Percentiles rank a stretch among this genome's conserved stretches.
Conservation (phyloP, 2,888 invertebrate genomes). For the Macrostomum cliftonense region DNA sequence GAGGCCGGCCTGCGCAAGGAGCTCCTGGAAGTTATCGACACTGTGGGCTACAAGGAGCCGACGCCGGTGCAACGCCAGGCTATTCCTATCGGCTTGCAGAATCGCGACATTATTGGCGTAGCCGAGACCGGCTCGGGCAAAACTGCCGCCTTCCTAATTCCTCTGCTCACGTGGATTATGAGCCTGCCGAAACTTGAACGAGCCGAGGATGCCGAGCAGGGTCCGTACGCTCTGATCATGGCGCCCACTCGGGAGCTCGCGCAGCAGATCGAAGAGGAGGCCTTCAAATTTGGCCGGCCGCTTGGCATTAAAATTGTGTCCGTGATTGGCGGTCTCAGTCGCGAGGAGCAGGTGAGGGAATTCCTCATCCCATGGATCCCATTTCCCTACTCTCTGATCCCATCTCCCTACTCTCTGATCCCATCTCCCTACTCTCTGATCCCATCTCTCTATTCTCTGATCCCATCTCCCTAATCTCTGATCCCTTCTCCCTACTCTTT, state of each 20-base stretch:
- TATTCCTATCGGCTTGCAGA: constrained; percentile 73
- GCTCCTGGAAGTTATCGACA: constrained; percentile 74
- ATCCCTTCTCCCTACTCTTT: too few relatives aligned
- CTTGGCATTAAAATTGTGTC: constrained; percentile 33
- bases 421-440: too few relatives aligned
- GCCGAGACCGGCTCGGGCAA: constrained; percentile 98
- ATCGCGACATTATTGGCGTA: constrained; percentile 78
- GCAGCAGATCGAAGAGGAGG: constrained; percentile 97
- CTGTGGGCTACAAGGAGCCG: constrained; percentile 57
- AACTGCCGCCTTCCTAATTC: constrained; percentile 90
- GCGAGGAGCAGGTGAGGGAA: constrained; percentile 60
- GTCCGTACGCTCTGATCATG: constrained; percentile 93
- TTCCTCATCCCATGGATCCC: too few relatives aligned
- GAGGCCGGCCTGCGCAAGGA: constrained; percentile 75
- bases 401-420: too few relatives aligned
- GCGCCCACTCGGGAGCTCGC: constrained; percentile 98
- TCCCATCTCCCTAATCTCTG: too few relatives aligned
- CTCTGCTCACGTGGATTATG: constrained; percentile 88
- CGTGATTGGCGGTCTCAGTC: constrained; percentile 48
- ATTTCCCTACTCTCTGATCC: too few relatives aligned
- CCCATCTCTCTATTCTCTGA: too few relatives aligned
- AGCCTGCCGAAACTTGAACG: constrained; percentile 76
- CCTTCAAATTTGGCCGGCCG: constrained; percentile 72
- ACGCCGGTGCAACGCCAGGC: constrained; percentile 98
- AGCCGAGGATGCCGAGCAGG: constrained; percentile 43